Conservation (phyloP, 2,113 vertebrate species). For the Malurus melanocephalus region DNA sequence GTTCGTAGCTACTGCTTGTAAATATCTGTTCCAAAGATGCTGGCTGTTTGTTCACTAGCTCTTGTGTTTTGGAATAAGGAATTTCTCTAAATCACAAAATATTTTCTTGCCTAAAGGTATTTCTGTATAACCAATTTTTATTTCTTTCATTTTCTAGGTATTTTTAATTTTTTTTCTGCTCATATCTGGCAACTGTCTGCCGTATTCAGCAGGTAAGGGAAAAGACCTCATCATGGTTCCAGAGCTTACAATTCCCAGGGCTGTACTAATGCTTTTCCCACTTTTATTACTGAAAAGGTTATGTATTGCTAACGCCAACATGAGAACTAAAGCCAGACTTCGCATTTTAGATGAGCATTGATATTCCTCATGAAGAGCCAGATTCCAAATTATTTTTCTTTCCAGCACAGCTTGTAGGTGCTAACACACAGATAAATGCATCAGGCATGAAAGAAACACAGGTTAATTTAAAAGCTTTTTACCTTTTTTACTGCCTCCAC, state of each 20-base stretch:
- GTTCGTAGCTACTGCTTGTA: not conserved
- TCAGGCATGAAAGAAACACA: not conserved
- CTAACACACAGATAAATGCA: not conserved
- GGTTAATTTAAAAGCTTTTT: not conserved
- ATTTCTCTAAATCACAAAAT: not conserved
- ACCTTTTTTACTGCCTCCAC: not conserved
- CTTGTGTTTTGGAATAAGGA: not conserved
- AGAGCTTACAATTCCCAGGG: not conserved
- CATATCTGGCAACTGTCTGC: not conserved
- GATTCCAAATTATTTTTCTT: not conserved
- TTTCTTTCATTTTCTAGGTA: not conserved
- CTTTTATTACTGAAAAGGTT: not conserved
- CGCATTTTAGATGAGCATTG: not conserved
- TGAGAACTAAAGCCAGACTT: not conserved
- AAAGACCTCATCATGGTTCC: not conserved
- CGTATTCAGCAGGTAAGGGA: not conserved
- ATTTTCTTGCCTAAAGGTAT: not conserved
- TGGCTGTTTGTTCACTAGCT: not conserved
- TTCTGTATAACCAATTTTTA: not conserved
- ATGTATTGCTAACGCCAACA: not conserved
- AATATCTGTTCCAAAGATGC: not conserved
- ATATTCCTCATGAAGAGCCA: not conserved
- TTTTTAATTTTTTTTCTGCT: not conserved
- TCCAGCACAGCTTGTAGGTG: not conserved
- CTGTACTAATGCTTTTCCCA: not conserved